Evolutionary conservation across 2,888 invertebrate species (phyloP), one percentile per base, ranked within the genome.

Genomic region (Spodoptera littoralis): DNA sequence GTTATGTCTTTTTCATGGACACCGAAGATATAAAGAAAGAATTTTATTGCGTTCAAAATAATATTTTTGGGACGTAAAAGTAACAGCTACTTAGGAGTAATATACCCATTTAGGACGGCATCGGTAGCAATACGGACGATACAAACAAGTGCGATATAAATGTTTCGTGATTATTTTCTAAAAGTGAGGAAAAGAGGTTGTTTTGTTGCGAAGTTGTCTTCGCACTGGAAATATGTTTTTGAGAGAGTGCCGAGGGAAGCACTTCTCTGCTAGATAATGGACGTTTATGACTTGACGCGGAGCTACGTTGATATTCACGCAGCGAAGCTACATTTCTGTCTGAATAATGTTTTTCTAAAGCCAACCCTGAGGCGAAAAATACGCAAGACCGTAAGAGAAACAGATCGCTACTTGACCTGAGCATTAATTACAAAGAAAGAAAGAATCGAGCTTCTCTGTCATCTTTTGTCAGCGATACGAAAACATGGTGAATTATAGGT

Each of bases 1-100:
- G 91, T 92, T 92, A 93, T 89, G 89, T 91, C 91, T 92, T 92
- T 94, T 93, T 94, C 92, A 93, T 93, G 90, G 90, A 92, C 92
- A 90, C 82, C 82, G 82, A 82, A 87, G 88, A 81, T 83, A 86
- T 90, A 88, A 89, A 90, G 89, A 89, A 89, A 87, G 84, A 88
- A 88, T 90, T 90, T 90, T 91, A 91, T 90, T 88, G 82, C 86
- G 79, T 83, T 84, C 86, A 89, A 90, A 90, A 90, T 89, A 87
- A 88, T 87, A 86, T 89, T 86, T 89, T 87, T 84, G 74, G 72
- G 63, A 73, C 81, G 73, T 84, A 80, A 84, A 86, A 84, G 80
- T 83, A 79, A 78, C 77, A 79, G 80, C 60, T 80, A 79, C 73
- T 83, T 74, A 79, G 65, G 58, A 64, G 73, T 72, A 75, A 79